phyloP scores from a whole-genome alignment of 1,140 invertebrate genomes.

The Anagrus nilaparvatae region DNA sequence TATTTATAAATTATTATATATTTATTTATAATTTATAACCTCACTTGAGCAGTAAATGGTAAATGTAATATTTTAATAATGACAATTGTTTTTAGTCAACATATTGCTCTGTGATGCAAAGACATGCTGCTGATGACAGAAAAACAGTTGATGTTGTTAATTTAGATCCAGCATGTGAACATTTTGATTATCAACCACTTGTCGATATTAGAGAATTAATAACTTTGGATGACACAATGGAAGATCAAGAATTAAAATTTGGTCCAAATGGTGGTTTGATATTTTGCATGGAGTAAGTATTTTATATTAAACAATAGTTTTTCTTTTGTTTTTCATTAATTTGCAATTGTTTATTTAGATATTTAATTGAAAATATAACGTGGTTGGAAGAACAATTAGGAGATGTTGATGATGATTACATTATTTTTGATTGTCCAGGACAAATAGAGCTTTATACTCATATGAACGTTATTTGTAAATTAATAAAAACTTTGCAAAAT shows the following conservation, averaged over 20 bases:
- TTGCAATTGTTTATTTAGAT: conserved; percentile 44
- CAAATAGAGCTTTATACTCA: conserved; percentile 99
- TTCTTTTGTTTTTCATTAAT: conserved; percentile 5
- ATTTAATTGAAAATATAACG: conserved; percentile 79
- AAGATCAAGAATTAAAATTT: conserved; percentile 88
- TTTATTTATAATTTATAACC: no score
- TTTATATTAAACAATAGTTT: conserved; percentile 4
- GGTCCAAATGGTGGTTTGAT: conserved; percentile 96
- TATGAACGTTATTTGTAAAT: conserved; percentile 74
- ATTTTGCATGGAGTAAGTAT: conserved; percentile 92
- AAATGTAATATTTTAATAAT: no score
- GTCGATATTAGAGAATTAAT: conserved; percentile 91
- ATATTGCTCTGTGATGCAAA: conserved; percentile 83
- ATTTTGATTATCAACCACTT: conserved; percentile 83
- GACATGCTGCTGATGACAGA: conserved; percentile 66
- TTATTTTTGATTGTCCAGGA: conserved; percentile 98
- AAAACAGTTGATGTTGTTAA: conserved; percentile 83
- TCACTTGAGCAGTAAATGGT: no score
- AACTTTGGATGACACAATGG: conserved; percentile 92
- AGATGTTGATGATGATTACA: conserved; percentile 81
- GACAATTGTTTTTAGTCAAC: conserved; percentile 61
- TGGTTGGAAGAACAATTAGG: conserved; percentile 83
- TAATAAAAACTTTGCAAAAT: conserved; percentile 71
- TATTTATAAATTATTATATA: no score
- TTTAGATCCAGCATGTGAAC: conserved; percentile 94